A percentile compares a stretch with the other conserved stretches of the same genome.
phyloP scores from a whole-genome alignment of 2,113 vertebrate genomes.

The Hippocampus mohnikei region DNA sequence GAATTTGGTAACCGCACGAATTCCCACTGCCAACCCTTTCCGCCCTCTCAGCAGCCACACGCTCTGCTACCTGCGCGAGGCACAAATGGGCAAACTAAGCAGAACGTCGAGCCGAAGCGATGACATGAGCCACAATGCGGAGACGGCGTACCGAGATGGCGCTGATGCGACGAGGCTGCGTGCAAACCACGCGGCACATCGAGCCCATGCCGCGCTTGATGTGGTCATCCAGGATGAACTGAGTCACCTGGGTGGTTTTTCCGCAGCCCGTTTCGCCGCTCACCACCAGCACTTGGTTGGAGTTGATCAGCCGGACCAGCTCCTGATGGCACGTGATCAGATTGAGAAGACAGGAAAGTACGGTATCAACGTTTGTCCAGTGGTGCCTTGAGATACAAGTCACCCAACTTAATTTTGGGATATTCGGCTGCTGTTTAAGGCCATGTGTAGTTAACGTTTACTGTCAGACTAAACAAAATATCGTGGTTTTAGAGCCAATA shows the following conservation, averaged over 20 bases:
- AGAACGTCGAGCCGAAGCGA: neutral
- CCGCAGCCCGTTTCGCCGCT: constrained; percentile 97
- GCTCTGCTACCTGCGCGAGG: constrained; percentile 85
- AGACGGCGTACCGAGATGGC: constrained; percentile 87
- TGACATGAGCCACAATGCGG: neutral
- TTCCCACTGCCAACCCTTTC: constrained; percentile 85
- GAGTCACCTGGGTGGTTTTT: constrained; percentile 95
- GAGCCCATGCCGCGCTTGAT: constrained; percentile 85
- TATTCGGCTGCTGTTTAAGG: no score
- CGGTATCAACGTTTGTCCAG: no score
- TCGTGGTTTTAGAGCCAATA: no score
- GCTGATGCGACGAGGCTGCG: constrained; percentile 92
- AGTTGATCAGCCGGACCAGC: constrained; percentile 80
- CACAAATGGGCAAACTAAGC: neutral
- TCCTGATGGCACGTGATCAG: constrained; percentile 68
- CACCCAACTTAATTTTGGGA: no score
- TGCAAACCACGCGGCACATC: constrained; percentile 87
- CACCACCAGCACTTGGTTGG: constrained; percentile 84
- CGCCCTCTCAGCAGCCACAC: constrained; percentile 89
- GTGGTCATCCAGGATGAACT: constrained; percentile 92
- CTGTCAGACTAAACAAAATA: no score
- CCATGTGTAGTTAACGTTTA: no score
- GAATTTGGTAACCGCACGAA: constrained; percentile 96
- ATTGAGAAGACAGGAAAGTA: neutral
- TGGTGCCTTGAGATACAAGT: no score